Evolutionary conservation across 2,888 invertebrate genomes (phyloP).

Genomic region (Rhamnusium bicolor): DNA sequence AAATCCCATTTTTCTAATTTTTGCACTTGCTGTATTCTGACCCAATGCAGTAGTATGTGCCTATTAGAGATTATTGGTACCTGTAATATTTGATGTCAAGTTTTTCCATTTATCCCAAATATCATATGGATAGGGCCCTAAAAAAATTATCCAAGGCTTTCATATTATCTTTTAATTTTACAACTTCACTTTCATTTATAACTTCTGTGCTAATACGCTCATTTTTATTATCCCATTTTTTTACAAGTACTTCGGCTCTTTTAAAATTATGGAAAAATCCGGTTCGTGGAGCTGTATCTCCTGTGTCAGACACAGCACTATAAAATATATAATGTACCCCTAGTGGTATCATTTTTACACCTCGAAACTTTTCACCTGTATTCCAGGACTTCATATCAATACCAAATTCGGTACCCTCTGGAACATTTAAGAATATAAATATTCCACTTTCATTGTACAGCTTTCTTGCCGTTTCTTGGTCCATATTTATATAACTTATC

Average conservation of each 20-base stretch:
- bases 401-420: constrained; percentile 95
- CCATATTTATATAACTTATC: constrained; percentile 71
- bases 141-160: constrained; percentile 82
- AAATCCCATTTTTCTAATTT: background rate
- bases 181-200: constrained; percentile 78
- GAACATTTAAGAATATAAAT: constrained; percentile 89
- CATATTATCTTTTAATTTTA: constrained; percentile 79
- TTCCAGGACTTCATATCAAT: constrained; percentile 94
- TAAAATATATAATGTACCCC: constrained; percentile 96
- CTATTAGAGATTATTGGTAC: constrained; percentile 64
- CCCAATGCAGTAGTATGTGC: too few species aligned
- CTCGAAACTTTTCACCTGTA: constrained; percentile 92
- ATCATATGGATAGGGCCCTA: constrained; percentile 95
- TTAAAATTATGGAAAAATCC: constrained; percentile 86
- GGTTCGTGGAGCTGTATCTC: constrained; percentile 79
- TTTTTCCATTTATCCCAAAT: constrained; percentile 90
- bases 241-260: constrained; percentile 87
- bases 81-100: constrained; percentile 80
- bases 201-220: constrained; percentile 83
- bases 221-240: constrained; percentile 85
- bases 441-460: constrained; percentile 88
- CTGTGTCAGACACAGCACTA: constrained; percentile 78
- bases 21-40: too few species aligned
- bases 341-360: constrained; percentile 99
- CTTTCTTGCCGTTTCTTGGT: constrained; percentile 82